phyloP scores from a whole-genome alignment of 2,888 invertebrate species.

The Amblyjoppa proteus region DNA sequence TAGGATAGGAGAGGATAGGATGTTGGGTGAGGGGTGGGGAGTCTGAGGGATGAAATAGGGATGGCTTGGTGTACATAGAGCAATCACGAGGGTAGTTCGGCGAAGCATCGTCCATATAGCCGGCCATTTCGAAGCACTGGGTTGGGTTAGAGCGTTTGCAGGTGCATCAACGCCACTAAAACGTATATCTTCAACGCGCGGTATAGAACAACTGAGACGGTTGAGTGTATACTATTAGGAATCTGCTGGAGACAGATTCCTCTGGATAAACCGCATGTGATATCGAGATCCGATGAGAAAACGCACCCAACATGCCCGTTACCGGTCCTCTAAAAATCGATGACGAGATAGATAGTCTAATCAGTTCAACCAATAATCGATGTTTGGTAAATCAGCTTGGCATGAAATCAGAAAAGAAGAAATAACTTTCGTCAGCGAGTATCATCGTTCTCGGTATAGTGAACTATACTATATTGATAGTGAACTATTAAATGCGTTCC shows the following conservation, averaged over 20 bases:
- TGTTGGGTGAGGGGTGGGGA: background rate
- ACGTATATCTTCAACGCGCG: background rate
- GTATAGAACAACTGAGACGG: background rate
- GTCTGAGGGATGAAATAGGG: slow-evolving; percentile 51
- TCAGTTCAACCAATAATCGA: too few species aligned
- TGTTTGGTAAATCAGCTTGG: too few species aligned
- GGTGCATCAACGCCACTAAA: slow-evolving; percentile 47
- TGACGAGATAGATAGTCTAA: too few species aligned
- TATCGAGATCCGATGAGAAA: background rate
- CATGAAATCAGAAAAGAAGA: too few species aligned
- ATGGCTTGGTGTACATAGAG: slow-evolving; percentile 46
- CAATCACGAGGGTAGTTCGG: slow-evolving; percentile 53
- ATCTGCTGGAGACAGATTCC: slow-evolving; percentile 7
- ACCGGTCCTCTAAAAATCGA: background rate
- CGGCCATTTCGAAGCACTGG: slow-evolving; percentile 47
- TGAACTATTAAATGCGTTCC: too few species aligned
- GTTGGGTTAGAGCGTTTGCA: slow-evolving; percentile 17
- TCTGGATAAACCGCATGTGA: background rate
- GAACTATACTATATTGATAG: too few species aligned
- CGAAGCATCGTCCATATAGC: slow-evolving; percentile 20
- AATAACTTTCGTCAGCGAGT: too few species aligned
- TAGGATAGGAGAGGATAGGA: slow-evolving; percentile 18
- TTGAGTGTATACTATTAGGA: background rate
- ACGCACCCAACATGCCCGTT: background rate
- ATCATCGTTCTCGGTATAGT: too few species aligned